Conservation (phyloP, 2,113 vertebrate species). For the Colaptes auratus region DNA sequence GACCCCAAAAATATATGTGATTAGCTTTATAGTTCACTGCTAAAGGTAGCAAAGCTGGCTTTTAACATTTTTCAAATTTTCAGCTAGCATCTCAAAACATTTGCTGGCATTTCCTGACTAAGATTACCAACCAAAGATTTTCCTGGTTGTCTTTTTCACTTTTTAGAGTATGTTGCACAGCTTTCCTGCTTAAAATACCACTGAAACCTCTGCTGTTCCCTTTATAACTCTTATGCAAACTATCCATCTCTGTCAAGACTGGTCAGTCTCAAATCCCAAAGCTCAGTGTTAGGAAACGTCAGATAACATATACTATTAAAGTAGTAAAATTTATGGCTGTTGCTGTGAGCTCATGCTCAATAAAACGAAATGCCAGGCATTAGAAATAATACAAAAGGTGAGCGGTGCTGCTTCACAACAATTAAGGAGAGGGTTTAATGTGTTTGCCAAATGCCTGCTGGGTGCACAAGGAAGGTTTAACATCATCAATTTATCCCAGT, state of each 20-base stretch:
- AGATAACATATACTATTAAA: conserved; percentile 35
- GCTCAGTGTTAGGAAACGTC: conserved; percentile 6
- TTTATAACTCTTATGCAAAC: conserved; percentile 10
- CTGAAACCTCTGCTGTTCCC: neutral
- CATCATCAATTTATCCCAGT: neutral
- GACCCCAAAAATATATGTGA: conserved; percentile 39
- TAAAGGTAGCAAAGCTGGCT: conserved; percentile 52
- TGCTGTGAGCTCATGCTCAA: neutral
- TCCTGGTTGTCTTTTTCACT: neutral
- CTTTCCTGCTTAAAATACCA: neutral
- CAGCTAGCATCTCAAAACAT: conserved; percentile 46
- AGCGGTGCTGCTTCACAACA: neutral
- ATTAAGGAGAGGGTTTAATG: neutral
- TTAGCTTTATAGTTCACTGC: conserved; percentile 61
- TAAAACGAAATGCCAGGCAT: neutral
- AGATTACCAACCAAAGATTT: conserved; percentile 33
- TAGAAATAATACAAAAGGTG: neutral
- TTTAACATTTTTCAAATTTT: conserved; percentile 64
- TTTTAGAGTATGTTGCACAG: neutral
- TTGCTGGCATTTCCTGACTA: conserved; percentile 23
- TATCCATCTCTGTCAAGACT: conserved; percentile 16
- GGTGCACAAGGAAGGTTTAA: neutral
- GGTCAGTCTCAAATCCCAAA: conserved; percentile 41
- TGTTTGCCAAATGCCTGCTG: neutral
- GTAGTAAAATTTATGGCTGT: conserved; percentile 24